Percentiles rank a stretch among this genome's conserved stretches.
Conservation (phyloP, 1,140 invertebrate genomes). For the Branchinecta lindahli region DNA sequence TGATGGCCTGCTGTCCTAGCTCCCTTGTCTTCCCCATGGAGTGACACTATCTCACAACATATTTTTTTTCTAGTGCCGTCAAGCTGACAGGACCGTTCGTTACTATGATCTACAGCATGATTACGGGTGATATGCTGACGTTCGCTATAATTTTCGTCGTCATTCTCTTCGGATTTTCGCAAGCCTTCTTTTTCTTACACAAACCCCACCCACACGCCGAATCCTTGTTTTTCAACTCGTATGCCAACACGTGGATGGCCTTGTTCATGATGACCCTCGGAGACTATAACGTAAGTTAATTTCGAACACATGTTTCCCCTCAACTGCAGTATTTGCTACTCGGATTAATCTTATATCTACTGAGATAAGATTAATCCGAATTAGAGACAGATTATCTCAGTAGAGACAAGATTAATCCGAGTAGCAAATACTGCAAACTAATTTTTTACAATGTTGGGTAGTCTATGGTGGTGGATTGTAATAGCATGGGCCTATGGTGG, state of each 20-base stretch:
- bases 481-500: no score
- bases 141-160: constrained; percentile 92
- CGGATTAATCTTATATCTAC: no score
- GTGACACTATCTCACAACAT: constrained; percentile 10
- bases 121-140: constrained; percentile 90
- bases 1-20: no score
- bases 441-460: no score
- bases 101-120: constrained; percentile 97
- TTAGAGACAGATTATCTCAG: no score
- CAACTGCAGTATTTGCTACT: no score
- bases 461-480: no score
- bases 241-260: constrained; percentile 88
- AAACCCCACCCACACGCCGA: constrained; percentile 71
- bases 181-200: constrained; percentile 92
- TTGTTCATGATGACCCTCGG: constrained; percentile 94
- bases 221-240: constrained; percentile 61
- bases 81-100: constrained; percentile 90
- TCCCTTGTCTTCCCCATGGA: no score
- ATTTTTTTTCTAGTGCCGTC: constrained; percentile 52
- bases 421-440: no score
- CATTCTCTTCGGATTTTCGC: constrained; percentile 83
- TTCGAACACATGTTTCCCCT: no score
- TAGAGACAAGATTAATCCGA: no score
- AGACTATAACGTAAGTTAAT: constrained; percentile 75
- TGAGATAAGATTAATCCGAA: no score